A percentile compares a stretch with the other conserved stretches of the same genome.
These are phyloP conservation scores for Aphaenogaster floridana DNA, from an alignment of 1,140 invertebrate genomes.

Conservation along the genomic window DNA sequence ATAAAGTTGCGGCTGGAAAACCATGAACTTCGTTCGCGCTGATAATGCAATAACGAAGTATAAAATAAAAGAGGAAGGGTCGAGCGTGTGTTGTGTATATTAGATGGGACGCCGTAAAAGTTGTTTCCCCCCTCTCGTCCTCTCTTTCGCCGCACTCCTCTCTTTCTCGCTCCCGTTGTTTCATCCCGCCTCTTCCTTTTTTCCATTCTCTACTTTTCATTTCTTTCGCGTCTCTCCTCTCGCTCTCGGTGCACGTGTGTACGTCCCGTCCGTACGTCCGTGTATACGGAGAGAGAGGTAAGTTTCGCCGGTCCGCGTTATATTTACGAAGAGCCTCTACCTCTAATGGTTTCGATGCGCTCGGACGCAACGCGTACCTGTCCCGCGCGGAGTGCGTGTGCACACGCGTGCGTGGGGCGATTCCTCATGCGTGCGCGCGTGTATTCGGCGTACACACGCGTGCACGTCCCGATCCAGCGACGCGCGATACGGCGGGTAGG, in stretches of 20 bases:
- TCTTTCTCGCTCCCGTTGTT: not conserved
- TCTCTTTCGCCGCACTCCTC: not conserved
- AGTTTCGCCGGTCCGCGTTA: slow-evolving; percentile 77
- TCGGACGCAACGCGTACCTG: slow-evolving; percentile 77
- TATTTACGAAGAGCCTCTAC: slow-evolving; percentile 82
- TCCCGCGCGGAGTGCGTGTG: slow-evolving; percentile 45
- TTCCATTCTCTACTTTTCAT: slow-evolving; percentile 36
- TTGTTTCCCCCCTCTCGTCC: not conserved
- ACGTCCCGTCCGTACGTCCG: not conserved
- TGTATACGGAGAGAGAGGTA: slow-evolving; percentile 59
- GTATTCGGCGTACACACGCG: slow-evolving; percentile 52
- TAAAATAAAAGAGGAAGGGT: slow-evolving; percentile 60
- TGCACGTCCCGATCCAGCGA: slow-evolving; percentile 66
- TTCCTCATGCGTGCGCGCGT: slow-evolving; percentile 70
- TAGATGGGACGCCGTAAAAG: slow-evolving; percentile 4
- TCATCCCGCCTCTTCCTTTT: not conserved
- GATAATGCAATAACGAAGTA: slow-evolving; percentile 36
- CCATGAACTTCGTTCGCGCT: not conserved
- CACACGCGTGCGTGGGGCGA: slow-evolving; percentile 59
- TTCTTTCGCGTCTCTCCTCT: slow-evolving; percentile 21
- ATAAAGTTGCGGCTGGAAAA: slow-evolving; percentile 35
- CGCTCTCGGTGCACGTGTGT: not conserved
- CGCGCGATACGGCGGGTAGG: slow-evolving; percentile 57
- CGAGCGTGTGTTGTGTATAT: slow-evolving; percentile 36
- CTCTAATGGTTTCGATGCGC: slow-evolving; percentile 85